Evolutionary conservation across 2,888 invertebrate genomes (phyloP), one percentile per base, ranked within the genome.

Genomic region (Gastracanthus pulcherrimus): DNA sequence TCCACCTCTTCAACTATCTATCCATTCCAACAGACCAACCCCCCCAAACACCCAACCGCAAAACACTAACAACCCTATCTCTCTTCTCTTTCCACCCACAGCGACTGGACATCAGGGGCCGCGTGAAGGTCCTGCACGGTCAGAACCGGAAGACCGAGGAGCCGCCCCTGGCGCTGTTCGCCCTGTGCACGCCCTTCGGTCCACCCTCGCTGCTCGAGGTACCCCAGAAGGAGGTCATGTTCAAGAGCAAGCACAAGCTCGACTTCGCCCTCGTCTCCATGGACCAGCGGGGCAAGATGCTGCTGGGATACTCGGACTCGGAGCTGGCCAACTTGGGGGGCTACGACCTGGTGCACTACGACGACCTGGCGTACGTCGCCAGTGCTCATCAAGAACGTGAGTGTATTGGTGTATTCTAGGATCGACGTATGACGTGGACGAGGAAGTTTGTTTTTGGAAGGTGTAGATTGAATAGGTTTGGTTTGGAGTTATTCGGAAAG

Each of bases 311-410:
- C 92, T 96, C 97, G 0, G 99, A 99, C 91, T 94, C 96, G 1
- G 99, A 97, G 92, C 92, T 98, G 84, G 96, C 96, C 45, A 97
- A 96, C 91, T 95, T 97, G 94, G 98, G 98, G n/a, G 98, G 98
- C 81, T 99, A 99, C 92, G 98, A 98, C 92, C 94, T 99, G 88
- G 97, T 99, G 84, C 99, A 99, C 93, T 98, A 97, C 88, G 99
- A 99, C 89, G 99, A 99, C 92, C 94, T 99, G 86, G 97, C 97
- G 0, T 99, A 99, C 90, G 98, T 99, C 66, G 98, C 99, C 36
- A 98, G 98, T 89, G 99, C 99, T 84, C 99, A 99, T 93, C 98
- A 99, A 94, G 99, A 99, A 95, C 94, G 99, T 99, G 94, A 96
- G 83, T 83, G 11, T 34, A 2, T n/a, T n/a, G n/a, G n/a, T n/a